Base-by-base conservation (phyloP, 2,888 invertebrate genomes). In the Stictocephala bisonia region DNA sequence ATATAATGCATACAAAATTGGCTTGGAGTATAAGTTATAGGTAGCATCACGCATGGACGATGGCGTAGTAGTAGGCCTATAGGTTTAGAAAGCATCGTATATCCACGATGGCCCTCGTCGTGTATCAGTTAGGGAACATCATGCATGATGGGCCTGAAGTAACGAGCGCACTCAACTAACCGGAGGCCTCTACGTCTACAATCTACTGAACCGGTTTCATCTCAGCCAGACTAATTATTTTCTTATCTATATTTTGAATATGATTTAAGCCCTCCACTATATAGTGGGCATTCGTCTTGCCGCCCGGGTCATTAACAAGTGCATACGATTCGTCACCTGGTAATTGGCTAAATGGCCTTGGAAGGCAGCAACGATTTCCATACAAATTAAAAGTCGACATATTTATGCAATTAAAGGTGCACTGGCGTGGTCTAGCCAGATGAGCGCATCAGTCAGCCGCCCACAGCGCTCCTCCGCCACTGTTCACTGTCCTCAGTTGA, bases 351-450 rank as follows among this genome's bases (percentile, higher is more conserved):
- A 64, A 64, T 64, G 64, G 41, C 64, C 41, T 64, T 64, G 64
- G 64, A 44, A 64, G 40, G 22, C 26, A 24, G 20, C 27, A 64
- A 44, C 44, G 22, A 64, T 64, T 64, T 64, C 64, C 64, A 64
- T 64, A 64, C 64, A 64, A 44, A 64, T 64, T 64, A 64, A 44
- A 64, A 64, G 41, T 60, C 60, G 60, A 64, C 64, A 64, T 64
- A 64, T 24, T 44, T 44, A 44, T 64, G 64, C 64, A 64, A 64
- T 64, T 64, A 64, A 44, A 64, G 24, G 64, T 44, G 64, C 41
- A 44, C 26, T 22, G 60, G 40, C 4, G n/a, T n/a, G 56, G 29
- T 27, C 6, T 15, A 1, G 56, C 56, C 22, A 60, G 60, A 60
- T 60, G 60, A 60, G 41, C 44, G 64, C 64, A 64, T 64, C 40